Conservation (phyloP, 2,888 invertebrate genomes). For the Hypselothyrea guttata region DNA sequence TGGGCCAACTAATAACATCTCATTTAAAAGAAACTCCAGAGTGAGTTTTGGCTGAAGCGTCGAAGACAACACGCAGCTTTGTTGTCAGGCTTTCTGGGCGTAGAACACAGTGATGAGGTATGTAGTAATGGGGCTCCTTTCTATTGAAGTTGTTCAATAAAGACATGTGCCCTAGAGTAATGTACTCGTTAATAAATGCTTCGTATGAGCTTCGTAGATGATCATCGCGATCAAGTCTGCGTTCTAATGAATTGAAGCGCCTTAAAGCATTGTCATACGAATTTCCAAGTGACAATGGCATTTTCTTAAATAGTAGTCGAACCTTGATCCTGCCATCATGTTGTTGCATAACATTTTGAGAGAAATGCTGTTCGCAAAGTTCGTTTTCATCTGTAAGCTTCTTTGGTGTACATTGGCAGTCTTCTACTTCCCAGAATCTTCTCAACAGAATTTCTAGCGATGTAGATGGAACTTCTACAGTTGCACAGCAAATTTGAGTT, state of each 20-base stretch:
- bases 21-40: background rate
- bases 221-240: background rate
- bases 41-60: background rate
- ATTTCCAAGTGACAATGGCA: background rate
- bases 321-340: background rate
- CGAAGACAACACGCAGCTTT: background rate
- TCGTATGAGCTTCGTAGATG: background rate
- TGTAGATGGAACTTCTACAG: background rate
- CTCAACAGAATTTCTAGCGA: background rate
- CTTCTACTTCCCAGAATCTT: background rate
- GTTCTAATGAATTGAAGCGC: background rate
- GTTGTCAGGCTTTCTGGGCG: background rate
- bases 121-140: background rate
- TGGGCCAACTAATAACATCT: background rate
- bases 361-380: background rate
- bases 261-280: background rate
- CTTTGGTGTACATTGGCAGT: background rate
- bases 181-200: background rate
- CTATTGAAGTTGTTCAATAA: background rate
- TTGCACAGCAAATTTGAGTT: background rate
- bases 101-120: background rate
- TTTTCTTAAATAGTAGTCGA: background rate
- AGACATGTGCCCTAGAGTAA: background rate
- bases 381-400: background rate
- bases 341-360: background rate